A percentile compares a stretch with the other conserved stretches of the same genome.
phyloP scores from a whole-genome alignment of 1,140 invertebrate species.

The Ptiloglossa arizonensis region DNA sequence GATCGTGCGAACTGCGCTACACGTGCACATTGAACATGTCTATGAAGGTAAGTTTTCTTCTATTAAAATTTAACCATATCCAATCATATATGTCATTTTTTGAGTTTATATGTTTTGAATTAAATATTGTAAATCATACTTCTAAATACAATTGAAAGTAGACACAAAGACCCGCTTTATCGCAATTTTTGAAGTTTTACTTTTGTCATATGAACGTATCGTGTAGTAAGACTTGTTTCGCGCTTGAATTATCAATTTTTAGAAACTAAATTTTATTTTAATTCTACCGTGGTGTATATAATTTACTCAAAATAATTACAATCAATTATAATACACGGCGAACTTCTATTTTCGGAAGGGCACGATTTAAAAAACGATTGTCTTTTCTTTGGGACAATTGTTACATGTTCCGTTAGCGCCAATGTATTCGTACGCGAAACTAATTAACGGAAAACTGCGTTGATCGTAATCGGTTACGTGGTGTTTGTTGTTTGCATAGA shows the following conservation, averaged over 20 bases:
- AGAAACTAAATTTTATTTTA: background rate
- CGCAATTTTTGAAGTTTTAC: background rate
- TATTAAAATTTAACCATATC: constrained; percentile 1
- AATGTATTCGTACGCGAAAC: background rate
- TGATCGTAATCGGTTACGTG: background rate
- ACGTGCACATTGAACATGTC: constrained; percentile 48
- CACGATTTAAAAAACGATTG: background rate
- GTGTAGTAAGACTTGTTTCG: too few species aligned
- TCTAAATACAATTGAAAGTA: background rate
- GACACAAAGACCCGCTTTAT: background rate
- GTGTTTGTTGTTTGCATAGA: background rate
- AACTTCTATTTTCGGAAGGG: background rate
- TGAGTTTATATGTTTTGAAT: constrained; percentile 12
- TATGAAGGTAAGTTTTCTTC: constrained; percentile 53
- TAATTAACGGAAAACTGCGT: background rate
- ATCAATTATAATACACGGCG: background rate
- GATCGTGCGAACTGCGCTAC: constrained; percentile 16
- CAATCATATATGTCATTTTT: background rate
- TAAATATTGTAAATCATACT: background rate
- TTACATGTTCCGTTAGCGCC: background rate
- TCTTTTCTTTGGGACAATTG: background rate
- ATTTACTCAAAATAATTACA: background rate
- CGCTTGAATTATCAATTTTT: background rate
- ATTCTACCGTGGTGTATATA: background rate
- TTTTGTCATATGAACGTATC: background rate